Evolutionary conservation across 2,113 vertebrate genomes (phyloP), one percentile per base, ranked within the genome.

Genomic region (Percina caprodes): DNA sequence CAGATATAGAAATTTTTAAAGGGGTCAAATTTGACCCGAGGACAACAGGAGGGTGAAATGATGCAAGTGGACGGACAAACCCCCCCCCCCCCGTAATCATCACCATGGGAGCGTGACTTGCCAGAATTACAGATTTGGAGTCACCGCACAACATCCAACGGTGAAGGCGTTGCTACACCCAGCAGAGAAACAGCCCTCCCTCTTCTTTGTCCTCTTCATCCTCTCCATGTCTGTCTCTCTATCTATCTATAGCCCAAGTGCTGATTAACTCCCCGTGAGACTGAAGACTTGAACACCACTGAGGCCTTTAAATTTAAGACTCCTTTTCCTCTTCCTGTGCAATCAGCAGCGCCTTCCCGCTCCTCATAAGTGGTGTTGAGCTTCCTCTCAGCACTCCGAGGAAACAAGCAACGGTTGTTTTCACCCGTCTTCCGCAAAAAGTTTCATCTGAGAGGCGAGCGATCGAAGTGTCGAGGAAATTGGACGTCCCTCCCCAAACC

Each of bases 191-290:
- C 60, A 26, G 21, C 26, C 77, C 83, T 63, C 75, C 83, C 72
- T 65, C n/a, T 8, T 55, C 69, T 65, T 68, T 77, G 30, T 73
- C 60, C 66, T 52, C 63, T 69, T 24, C 87, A 75, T 78, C 66
- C 74, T 75, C 85, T 75, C 62, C 30, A 18, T 79, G 75, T 82
- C 77, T 56, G 39, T 74, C 69, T 13, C 79, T 59, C 89, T 87
- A 86, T 92, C 84, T 89, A 75, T 92, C 84, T 90, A 75, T 88
- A 89, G 84, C 78, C 59, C 15, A 66, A 88, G 86, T 90, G 83
- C 83, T 91, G 84, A 91, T 92, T 91, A 91, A 85, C 89, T 88
- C 91, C 77, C 69, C 88, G 59, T 90, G 90, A 83, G 90, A 19
- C 77, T 74, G 86, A 87, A 77, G 67, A 66, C 90, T 79, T 55